These are phyloP conservation scores for Sebastes hopkinsi DNA, from an alignment of 2,797 vertebrate genomes.

Conservation along the genomic window DNA sequence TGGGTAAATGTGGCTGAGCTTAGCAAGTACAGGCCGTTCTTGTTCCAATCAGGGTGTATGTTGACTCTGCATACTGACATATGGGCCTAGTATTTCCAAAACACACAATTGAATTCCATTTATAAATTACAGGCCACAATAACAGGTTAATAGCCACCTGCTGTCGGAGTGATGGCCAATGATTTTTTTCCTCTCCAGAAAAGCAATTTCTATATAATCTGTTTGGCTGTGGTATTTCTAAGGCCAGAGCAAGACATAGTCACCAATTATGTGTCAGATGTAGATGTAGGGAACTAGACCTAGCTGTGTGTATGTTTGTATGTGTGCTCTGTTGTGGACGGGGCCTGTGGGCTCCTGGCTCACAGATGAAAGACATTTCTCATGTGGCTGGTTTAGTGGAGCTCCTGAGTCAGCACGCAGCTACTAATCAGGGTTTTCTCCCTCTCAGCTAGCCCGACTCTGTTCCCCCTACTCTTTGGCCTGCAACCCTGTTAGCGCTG, in stretches of 20 bases:
- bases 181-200: not conserved
- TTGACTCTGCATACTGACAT: conserved; percentile 17
- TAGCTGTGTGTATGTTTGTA: not conserved
- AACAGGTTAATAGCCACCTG: conserved; percentile 27
- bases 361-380: conserved; percentile 73
- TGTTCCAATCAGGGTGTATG: conserved; percentile 17
- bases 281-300: conserved; percentile 14
- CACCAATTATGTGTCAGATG: conserved; percentile 43
- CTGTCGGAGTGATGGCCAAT: not conserved
- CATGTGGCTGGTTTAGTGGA: conserved; percentile 71
- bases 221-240: conserved; percentile 17
- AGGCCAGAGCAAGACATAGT: conserved; percentile 2
- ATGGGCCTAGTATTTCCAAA: conserved; percentile 23
- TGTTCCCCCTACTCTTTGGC: not conserved
- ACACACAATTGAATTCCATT: conserved; percentile 12
- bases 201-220: conserved; percentile 19
- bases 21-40: conserved; percentile 5
- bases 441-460: conserved; percentile 33
- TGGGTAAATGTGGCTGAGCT: conserved; percentile 42
- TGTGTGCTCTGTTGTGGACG: conserved; percentile 64
- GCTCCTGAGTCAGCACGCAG: conserved; percentile 72
- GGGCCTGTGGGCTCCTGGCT: conserved; percentile 68
- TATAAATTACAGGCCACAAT: conserved; percentile 26
- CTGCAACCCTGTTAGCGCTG: conserved; percentile 1
- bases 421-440: conserved; percentile 69